Conservation (phyloP, 2,113 vertebrate genomes). For the Athene cunicularia region DNA sequence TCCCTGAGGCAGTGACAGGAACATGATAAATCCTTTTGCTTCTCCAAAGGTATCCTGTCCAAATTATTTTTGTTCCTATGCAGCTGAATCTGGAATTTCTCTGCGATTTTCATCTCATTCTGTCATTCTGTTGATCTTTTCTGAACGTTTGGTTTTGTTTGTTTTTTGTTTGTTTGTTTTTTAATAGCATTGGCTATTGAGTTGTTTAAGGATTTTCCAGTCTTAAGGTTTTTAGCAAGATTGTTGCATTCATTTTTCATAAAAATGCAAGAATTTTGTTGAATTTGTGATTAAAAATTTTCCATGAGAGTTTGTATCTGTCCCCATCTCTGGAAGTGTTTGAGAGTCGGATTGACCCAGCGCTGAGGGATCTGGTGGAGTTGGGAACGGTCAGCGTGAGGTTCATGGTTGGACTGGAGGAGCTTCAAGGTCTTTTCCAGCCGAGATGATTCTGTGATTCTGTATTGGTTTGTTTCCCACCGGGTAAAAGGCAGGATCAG, state of each 20-base stretch:
- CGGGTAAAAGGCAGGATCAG: fast-evolving
- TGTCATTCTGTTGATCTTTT: neutral
- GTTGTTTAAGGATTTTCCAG: neutral
- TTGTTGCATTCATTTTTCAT: neutral
- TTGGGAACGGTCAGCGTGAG: too few relatives aligned
- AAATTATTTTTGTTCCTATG: neutral
- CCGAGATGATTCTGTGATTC: too few relatives aligned
- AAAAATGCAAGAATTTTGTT: neutral
- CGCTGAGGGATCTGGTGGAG: too few relatives aligned
- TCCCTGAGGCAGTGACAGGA: neutral
- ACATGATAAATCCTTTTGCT: neutral
- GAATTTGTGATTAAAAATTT: neutral
- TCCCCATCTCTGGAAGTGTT: too few relatives aligned
- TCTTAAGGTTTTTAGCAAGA: neutral
- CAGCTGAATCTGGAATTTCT: neutral
- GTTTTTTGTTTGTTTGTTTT: neutral
- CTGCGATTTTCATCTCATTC: neutral
- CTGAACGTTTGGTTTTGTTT: neutral
- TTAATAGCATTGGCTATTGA: neutral
- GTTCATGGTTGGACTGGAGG: too few relatives aligned
- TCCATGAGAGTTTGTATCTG: neutral
- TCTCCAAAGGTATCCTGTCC: neutral
- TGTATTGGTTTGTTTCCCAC: neutral
- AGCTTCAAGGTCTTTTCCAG: too few relatives aligned
- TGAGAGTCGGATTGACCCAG: too few relatives aligned